These are phyloP conservation scores for Aphidius ervi DNA, from an alignment of 1,140 invertebrate species.

Conservation along the genomic window DNA sequence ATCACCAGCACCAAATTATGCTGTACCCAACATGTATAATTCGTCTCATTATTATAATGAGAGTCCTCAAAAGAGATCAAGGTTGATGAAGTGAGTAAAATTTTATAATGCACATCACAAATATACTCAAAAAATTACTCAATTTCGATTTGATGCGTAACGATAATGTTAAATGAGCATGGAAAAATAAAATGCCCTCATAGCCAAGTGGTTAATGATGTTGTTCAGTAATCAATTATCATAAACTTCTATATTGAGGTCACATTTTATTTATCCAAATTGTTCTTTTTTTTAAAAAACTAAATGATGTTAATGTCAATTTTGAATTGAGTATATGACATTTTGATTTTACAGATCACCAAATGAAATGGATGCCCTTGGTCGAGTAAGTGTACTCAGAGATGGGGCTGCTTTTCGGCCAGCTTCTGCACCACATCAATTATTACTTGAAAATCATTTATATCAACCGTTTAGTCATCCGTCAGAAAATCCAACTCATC, in stretches of 20 bases:
- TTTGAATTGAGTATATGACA: too few relatives aligned
- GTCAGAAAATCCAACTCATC: constrained; percentile 40
- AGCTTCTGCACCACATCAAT: constrained; percentile 58
- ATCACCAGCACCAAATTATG: constrained; percentile 46
- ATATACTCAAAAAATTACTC: too few relatives aligned
- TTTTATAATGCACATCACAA: neutral
- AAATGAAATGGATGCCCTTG: constrained; percentile 51
- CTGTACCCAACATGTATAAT: constrained; percentile 40
- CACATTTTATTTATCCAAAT: too few relatives aligned
- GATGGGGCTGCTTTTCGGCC: constrained; percentile 58
- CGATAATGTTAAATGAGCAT: neutral
- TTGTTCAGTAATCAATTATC: too few relatives aligned
- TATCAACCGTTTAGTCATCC: constrained; percentile 45
- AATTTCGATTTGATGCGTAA: neutral
- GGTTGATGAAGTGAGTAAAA: constrained; percentile 43
- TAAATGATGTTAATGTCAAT: too few relatives aligned
- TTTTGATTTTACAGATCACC: constrained; percentile 39
- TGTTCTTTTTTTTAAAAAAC: too few relatives aligned
- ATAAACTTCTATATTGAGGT: too few relatives aligned
- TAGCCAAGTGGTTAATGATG: too few relatives aligned
- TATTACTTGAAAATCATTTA: constrained; percentile 46
- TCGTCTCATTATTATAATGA: constrained; percentile 46
- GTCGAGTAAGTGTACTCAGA: constrained; percentile 63
- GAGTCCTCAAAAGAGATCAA: constrained; percentile 49
- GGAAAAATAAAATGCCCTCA: too few relatives aligned